A percentile compares a stretch with the other conserved stretches of the same genome.
phyloP scores from a whole-genome alignment of 2,113 vertebrate genomes.

The Chloropsis cyanopogon region DNA sequence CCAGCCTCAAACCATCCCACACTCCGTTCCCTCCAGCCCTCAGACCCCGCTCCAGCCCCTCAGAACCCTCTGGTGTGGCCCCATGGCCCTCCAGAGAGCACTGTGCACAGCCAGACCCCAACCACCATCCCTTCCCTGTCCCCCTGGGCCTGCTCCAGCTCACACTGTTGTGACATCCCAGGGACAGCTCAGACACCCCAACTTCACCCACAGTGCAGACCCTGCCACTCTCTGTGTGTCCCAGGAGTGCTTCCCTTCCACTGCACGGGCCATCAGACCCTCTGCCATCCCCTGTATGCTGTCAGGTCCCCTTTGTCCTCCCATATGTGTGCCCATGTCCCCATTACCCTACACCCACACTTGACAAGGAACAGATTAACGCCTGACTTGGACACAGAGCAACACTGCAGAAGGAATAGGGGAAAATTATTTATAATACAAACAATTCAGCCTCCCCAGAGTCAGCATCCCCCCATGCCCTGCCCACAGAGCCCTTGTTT shows the following conservation, averaged over 20 bases:
- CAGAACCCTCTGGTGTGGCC: accelerated
- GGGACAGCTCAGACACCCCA: neutral
- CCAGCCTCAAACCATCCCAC: neutral
- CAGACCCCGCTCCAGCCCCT: accelerated
- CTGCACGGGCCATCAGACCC: accelerated
- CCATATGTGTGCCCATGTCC: accelerated
- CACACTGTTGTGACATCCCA: accelerated
- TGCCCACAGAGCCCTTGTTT: accelerated
- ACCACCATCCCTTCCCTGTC: accelerated
- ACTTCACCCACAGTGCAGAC: accelerated
- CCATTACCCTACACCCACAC: too few relatives aligned
- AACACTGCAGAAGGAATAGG: neutral
- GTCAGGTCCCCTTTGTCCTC: neutral
- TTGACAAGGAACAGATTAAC: neutral
- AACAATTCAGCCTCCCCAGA: neutral
- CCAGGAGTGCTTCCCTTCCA: neutral
- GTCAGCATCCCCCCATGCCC: neutral
- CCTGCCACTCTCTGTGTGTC: accelerated
- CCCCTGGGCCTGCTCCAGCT: neutral
- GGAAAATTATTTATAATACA: neutral
- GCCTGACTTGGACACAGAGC: neutral
- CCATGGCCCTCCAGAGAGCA: neutral
- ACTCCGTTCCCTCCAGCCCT: neutral
- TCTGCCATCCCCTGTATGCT: accelerated
- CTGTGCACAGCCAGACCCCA: accelerated